A percentile compares a stretch with the other conserved stretches of the same genome.
Conservation (phyloP, 2,113 vertebrate genomes). For the Mirounga angustirostris region DNA sequence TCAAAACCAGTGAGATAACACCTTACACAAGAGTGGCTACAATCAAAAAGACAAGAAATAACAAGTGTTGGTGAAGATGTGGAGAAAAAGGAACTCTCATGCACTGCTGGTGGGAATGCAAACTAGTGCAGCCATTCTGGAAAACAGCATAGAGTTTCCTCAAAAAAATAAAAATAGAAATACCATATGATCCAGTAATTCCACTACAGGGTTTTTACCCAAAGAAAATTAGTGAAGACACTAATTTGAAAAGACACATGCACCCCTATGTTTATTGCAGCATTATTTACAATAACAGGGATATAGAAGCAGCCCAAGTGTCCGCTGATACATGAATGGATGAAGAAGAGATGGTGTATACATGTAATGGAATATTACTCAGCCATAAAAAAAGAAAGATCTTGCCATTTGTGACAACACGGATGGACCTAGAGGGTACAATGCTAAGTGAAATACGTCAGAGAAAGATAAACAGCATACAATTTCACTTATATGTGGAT, state of each 20-base stretch:
- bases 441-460: background rate
- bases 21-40: background rate
- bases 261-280: background rate
- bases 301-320: no score
- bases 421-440: background rate
- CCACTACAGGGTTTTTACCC: background rate
- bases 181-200: background rate
- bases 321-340: no score
- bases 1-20: background rate
- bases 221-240: background rate
- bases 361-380: background rate
- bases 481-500: background rate
- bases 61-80: background rate
- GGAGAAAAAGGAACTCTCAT: background rate
- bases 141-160: background rate
- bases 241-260: background rate
- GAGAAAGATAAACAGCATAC: background rate
- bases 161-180: background rate
- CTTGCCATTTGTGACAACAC: background rate
- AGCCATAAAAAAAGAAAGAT: background rate
- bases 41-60: background rate
- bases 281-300: no score
- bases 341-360: accelerated
- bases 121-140: background rate
- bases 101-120: background rate